phyloP scores from a whole-genome alignment of 2,797 vertebrate species.

The Neoniphon sammara region DNA sequence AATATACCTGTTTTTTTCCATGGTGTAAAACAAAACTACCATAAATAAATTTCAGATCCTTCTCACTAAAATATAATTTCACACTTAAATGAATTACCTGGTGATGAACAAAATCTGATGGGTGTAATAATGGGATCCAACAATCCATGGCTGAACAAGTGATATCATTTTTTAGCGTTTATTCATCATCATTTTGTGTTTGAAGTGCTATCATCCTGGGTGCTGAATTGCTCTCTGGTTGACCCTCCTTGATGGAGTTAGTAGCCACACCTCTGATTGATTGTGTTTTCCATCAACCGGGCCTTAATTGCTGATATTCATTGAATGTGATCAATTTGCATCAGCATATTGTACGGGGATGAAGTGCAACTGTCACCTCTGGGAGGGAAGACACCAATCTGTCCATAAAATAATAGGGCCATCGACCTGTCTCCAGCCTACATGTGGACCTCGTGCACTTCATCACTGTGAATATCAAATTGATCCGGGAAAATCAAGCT shows the following conservation, averaged over 20 bases:
- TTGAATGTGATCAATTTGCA: constrained; percentile 43
- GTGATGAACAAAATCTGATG: not conserved
- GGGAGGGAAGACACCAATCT: constrained; percentile 42
- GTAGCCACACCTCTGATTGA: constrained; percentile 38
- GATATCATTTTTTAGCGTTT: not conserved
- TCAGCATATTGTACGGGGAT: constrained; percentile 51
- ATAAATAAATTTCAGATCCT: not conserved
- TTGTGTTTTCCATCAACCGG: constrained; percentile 44
- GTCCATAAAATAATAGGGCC: constrained; percentile 29
- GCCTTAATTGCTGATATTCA: constrained; percentile 52
- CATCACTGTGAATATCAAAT: constrained; percentile 56
- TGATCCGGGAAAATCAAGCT: constrained; percentile 56
- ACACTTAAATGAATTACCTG: not conserved
- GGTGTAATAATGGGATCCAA: not conserved
- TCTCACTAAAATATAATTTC: not conserved
- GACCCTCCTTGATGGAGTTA: constrained; percentile 13
- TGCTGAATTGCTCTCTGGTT: not conserved
- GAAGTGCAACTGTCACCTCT: constrained; percentile 62
- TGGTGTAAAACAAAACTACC: not conserved
- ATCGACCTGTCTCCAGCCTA: constrained; percentile 39
- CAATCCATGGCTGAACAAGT: not conserved
- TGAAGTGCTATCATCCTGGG: no score
- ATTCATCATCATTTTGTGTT: not conserved
- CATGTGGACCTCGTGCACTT: constrained; percentile 19
- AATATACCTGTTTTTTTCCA: no score